Conservation (phyloP, 2,797 vertebrate genomes). For the Phataginus tetradactyla region DNA sequence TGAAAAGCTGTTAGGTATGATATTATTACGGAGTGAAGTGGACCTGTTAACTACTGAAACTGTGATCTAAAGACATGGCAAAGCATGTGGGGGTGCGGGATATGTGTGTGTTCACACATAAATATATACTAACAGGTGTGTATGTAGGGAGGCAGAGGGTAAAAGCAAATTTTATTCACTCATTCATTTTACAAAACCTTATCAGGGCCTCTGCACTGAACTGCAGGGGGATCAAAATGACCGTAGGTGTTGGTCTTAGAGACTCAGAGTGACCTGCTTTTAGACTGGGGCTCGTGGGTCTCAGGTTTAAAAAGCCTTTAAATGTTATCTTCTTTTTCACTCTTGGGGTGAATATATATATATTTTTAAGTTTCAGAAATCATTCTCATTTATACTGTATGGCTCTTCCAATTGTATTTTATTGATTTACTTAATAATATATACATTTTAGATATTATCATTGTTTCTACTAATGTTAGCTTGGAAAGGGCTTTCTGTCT, state of each 20-base stretch:
- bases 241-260: background rate
- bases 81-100: background rate
- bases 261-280: background rate
- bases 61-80: background rate
- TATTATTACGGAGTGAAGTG: background rate
- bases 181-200: background rate
- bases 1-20: background rate
- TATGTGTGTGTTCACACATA: fast-evolving
- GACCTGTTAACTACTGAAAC: background rate
- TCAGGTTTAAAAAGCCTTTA: background rate
- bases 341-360: background rate
- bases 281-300: background rate
- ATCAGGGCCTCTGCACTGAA: background rate
- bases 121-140: fast-evolving
- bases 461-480: background rate
- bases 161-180: background rate
- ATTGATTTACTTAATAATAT: background rate
- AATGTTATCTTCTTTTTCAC: background rate
- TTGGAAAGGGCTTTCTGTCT: background rate
- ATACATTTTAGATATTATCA: background rate
- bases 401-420: background rate
- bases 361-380: background rate
- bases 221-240: background rate
- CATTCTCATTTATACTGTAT: background rate
- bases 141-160: background rate